Evolutionary conservation across 2,113 vertebrate species (phyloP), one percentile per base, ranked within the genome.

Genomic region (Pygoscelis adeliae): DNA sequence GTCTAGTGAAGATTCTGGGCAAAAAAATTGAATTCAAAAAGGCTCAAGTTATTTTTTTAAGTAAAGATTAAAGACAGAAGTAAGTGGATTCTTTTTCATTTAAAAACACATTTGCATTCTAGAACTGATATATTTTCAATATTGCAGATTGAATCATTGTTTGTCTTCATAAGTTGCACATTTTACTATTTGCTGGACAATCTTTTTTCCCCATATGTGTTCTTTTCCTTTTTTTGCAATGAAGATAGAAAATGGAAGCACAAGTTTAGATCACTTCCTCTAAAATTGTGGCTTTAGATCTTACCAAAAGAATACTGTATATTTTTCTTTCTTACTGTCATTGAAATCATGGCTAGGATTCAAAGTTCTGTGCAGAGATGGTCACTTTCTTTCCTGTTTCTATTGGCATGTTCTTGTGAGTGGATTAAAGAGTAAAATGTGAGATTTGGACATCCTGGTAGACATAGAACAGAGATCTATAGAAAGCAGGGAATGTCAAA

Each of bases 201-300:
- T 81, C 10, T 52, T 80, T 83, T 89, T 44, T 13, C 25, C 44
- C 58, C 17, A 20, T 83, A 50, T 66, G 27, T 84, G 20, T 70
- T 90, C 34, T 88, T 95, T 83, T 78, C 59, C 42, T 77, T 11
- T 77, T 96, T 93, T 77, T 79, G 23, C 15, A 65, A 29, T 59
- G 44, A 87, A 85, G 38, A 76, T 19, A 76, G 23, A 93, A 83
- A 83, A 52, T 15, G 46, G 21, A 88, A 90, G 27, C 23, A 47
- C 4, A 63, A 72, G 17, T 78, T 87, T 76, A 77, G 38, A 79
- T 76, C 20, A 5, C 66, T 83, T 78, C 52, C 20, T 50, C 26
- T 93, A 50, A 82, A 92, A 47, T n/a, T 65, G 15, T 79, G 14
- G 27, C 18, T 59, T 69, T 69, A 79, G 40, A 13, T 76, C 23